Evolutionary conservation across 2,888 invertebrate genomes (phyloP).

Genomic region (Lasius fuliginosus): DNA sequence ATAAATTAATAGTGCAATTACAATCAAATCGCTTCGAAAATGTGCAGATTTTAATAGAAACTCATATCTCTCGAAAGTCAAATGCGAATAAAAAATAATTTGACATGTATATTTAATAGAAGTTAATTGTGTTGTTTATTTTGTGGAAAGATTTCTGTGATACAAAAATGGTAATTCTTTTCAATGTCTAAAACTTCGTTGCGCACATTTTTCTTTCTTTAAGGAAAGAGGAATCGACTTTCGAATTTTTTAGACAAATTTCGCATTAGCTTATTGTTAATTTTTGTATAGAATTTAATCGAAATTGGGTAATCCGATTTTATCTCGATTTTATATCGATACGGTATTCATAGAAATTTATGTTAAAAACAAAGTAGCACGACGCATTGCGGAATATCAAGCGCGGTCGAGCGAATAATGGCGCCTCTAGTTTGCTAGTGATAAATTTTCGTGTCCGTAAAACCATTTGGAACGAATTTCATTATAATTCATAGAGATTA

Average conservation of each 20-base stretch:
- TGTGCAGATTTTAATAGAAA: neutral
- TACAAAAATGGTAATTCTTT: neutral
- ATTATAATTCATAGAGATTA: slow-evolving; percentile 26
- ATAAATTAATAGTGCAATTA: slow-evolving; percentile 6
- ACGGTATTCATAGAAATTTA: neutral
- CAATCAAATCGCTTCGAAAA: neutral
- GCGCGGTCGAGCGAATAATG: slow-evolving; percentile 8
- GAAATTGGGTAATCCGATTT: neutral
- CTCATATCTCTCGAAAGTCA: neutral
- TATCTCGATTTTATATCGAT: slow-evolving; percentile 15
- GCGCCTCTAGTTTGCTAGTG: neutral
- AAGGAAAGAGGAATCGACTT: neutral
- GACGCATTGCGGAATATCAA: neutral
- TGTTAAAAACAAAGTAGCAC: neutral
- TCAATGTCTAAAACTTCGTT: neutral
- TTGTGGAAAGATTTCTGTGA: neutral
- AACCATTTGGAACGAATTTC: slow-evolving; percentile 25
- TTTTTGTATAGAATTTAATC: neutral
- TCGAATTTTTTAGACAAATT: slow-evolving; percentile 1
- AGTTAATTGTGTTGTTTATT: neutral
- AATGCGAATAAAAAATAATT: neutral
- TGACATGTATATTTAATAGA: neutral
- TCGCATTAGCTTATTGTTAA: neutral
- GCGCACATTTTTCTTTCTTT: neutral
- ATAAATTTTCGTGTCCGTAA: slow-evolving; percentile 22